Evolutionary conservation across 2,797 vertebrate genomes (phyloP), one percentile per base, ranked within the genome.

Genomic region (Salarias fasciatus): DNA sequence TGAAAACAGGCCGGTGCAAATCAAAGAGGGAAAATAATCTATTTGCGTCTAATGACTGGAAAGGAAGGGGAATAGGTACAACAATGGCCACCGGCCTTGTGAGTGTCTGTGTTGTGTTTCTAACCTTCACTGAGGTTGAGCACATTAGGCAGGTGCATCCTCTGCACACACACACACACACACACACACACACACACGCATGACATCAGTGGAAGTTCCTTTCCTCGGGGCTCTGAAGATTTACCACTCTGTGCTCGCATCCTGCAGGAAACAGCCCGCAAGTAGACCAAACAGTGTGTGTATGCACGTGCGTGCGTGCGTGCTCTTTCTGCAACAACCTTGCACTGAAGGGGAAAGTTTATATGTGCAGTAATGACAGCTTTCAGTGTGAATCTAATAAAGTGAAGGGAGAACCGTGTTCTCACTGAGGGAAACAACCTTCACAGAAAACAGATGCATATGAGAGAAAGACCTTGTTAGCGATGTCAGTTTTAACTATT

Each of bases 131-230:
- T 72, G 74, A 76, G 45, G 63, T 7, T 70, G 72, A 76, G 40
- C 41, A 3, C 68, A 68, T 31, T 53, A 71, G 69, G 71, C 89
- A 91, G 91, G 88, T 92, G 91, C 83, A 89, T 92, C 91, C 90
- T 91, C 43, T 11, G 38, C 59, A 58, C 84, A 65, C 5, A 15
- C 54, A 65, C 84, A 65, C 5, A 15, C 54, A 65, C 84, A 65
- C 5, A 15, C 54, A 65, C 84, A 65, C 5, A 15, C 54, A 65
- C n/a, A n/a, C n/a, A n/a, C 84, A 65, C 5, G 15, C 54, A 65
- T 89, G 86, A 89, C 81, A 87, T 90, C 83, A 88, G 69, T 69
- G 90, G 87, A 90, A 89, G 80, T 85, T 80, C 75, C 78, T 83
- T 52, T 88, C 73, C 52, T 80, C 47, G 0, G 54, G 66, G 66